Percentiles rank a stretch among this genome's conserved stretches.
phyloP scores from a whole-genome alignment of 2,797 vertebrate genomes.

The Notamacropus eugenii region DNA sequence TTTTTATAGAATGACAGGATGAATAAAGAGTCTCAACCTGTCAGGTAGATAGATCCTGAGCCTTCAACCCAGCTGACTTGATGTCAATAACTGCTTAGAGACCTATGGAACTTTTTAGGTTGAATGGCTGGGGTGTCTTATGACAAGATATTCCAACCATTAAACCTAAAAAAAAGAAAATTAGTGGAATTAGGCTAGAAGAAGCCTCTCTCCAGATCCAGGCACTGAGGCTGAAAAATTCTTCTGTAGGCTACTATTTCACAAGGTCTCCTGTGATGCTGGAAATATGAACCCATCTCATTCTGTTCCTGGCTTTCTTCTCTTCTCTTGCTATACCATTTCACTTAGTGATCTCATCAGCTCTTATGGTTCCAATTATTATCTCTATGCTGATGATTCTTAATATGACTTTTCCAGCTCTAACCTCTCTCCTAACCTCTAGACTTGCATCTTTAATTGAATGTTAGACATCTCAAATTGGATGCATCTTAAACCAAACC shows the following conservation, averaged over 20 bases:
- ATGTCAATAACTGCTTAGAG: background rate
- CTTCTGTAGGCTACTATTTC: background rate
- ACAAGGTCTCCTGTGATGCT: background rate
- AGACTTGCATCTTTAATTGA: background rate
- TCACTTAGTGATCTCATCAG: background rate
- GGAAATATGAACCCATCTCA: background rate
- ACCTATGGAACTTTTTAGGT: background rate
- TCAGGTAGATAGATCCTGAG: background rate
- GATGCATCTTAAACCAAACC: background rate
- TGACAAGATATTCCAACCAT: no score
- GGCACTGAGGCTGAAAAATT: background rate
- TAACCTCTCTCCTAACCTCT: background rate
- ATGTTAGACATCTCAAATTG: background rate
- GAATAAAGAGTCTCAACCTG: background rate
- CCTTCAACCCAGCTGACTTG: background rate
- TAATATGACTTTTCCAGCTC: background rate
- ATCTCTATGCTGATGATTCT: background rate
- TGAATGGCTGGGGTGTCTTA: background rate
- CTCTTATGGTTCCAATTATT: background rate
- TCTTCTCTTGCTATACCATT: background rate
- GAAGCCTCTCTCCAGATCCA: background rate
- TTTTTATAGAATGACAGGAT: background rate
- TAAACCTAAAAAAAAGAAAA: no score
- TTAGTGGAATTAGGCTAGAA: background rate
- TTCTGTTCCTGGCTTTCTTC: background rate